Base-by-base conservation (phyloP, 2,113 vertebrate genomes). In the Cyprinodon brontotheroides region DNA sequence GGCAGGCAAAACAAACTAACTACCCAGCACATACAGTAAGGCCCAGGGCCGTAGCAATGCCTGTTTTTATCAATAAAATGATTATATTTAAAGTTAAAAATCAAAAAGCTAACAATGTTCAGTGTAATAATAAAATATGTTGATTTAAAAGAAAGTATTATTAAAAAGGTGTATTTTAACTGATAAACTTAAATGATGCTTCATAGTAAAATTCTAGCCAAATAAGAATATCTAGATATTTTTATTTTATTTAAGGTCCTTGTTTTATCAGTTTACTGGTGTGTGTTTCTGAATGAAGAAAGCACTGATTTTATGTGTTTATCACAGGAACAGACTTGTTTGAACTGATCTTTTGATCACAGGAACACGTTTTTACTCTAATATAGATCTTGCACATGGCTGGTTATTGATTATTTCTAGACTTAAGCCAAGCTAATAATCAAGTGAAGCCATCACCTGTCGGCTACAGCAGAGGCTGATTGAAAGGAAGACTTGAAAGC, bases 391-490 rank as follows among this genome's bases (percentile, higher is more conserved):
- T 79, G 78, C 81, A 75, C 71, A 79, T 79, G 66, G 65, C 75
- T 72, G 65, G 41, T 43, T 82, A 78, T 78, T 86, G 80, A 77
- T 83, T 43, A 60, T 53, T 53, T 74, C 64, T 75, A 40, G 72
- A 75, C 77, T 85, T 82, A 78, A 78, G 68, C 61, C 71, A 37
- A 48, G 62, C 68, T 84, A 62, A 78, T 83, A 81, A 86, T 88
- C 78, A 72, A 73, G 74, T 76, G 45, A 76, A 87, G 83, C 86
- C 83, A 84, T 86, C 91, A 93, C 91, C 90, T 92, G 90, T 93
- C 91, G 89, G 85, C 82, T 85, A 78, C 64, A 22, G 78, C 37
- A 48, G 77, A 68, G 74, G 65, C 70, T n/a, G 59, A 43, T 59
- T 66, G 53, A 80, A 84, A 82, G 78, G 77, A 69, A 74, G 81